Evolutionary conservation across 2,888 invertebrate genomes (phyloP), one percentile per base, ranked within the genome.

Genomic region (Axea sp.): DNA sequence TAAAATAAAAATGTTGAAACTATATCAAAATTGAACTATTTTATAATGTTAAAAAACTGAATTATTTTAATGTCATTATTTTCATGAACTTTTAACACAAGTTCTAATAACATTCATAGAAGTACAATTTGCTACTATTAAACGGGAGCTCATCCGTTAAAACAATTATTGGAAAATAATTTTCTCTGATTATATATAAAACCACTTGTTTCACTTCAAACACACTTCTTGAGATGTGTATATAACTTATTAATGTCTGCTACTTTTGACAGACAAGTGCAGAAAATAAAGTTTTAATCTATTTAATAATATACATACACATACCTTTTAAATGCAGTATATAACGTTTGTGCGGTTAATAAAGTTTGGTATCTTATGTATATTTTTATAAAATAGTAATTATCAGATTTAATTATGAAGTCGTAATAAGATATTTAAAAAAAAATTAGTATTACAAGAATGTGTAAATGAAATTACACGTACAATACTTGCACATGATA

Each of bases 241-340:
- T 41, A 41, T 51, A 55, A 28, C 17, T 55, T 51, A 51, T 64
- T 43, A 51, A 31, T 41, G 39, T 64, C 33, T 26, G 8, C 43
- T 24, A 22, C 31, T 15, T 64, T 51, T 41, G 62, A 64, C 62
- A 51, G 62, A 51, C 51, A 51, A 41, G 51, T 51, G 24, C 28
- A 41, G 41, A 64, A 62, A 62, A 62, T 49, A 5, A 31, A 15
- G 24, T 51, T 33, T 12, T 51, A 51, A 51, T 62, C 59, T 47
- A 47, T 47, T 49, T 22, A 47, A 47, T 60, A 39, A 49, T 47
- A 47, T 8, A 33, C 17, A 22, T n/a, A n/a, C n/a, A n/a, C n/a
- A n/a, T n/a, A n/a, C n/a, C 39, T 62, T 49, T 62, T 51, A 51
- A 41, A 33, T 1, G 15, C 8, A 30, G 12, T n/a, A 30, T 4